Percentiles rank a stretch among this genome's conserved stretches.
Evolutionary conservation across 1,140 invertebrate genomes (phyloP).

Genomic region (Drosophila mojavensis): DNA sequence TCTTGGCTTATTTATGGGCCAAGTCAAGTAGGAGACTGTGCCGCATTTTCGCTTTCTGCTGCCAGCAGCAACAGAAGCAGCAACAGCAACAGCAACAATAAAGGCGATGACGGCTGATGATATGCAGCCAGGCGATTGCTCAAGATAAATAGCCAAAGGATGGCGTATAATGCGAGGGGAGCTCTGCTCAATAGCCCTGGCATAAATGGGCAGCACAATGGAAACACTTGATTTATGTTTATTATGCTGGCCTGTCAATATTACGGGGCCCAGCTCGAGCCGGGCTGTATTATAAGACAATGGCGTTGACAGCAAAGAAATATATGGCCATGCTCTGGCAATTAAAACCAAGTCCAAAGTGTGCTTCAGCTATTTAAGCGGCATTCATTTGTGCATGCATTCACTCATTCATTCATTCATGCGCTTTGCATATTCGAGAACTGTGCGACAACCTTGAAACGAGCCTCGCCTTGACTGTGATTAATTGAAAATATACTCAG

Average conservation of each 20-base stretch:
- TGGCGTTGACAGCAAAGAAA: constrained; percentile 65
- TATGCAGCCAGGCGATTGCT: constrained; percentile 37
- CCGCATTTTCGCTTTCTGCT: constrained; percentile 31
- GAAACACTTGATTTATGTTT: constrained; percentile 76
- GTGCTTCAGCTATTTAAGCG: constrained; percentile 47
- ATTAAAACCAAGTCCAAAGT: constrained; percentile 28
- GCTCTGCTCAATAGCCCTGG: constrained; percentile 24
- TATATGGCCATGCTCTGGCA: constrained; percentile 45
- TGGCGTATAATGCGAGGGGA: background rate
- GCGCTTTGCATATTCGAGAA: constrained; percentile 57
- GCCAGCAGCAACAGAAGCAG: background rate
- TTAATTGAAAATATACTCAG: constrained; percentile 77
- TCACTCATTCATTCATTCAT: constrained; percentile 64
- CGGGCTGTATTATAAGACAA: constrained; percentile 70
- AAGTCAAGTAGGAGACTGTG: constrained; percentile 28
- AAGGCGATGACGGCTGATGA: constrained; percentile 48
- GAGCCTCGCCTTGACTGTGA: constrained; percentile 48
- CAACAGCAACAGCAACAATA: constrained; percentile 25
- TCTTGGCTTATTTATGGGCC: constrained; percentile 38
- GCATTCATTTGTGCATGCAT: constrained; percentile 57
- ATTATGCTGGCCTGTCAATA: constrained; percentile 76
- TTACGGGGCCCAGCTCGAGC: constrained; percentile 25
- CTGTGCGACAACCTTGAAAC: constrained; percentile 53
- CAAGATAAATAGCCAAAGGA: constrained; percentile 42
- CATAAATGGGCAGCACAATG: constrained; percentile 44